Evolutionary conservation across 1,140 invertebrate species (phyloP).

Genomic region (Kradibia gibbosae): DNA sequence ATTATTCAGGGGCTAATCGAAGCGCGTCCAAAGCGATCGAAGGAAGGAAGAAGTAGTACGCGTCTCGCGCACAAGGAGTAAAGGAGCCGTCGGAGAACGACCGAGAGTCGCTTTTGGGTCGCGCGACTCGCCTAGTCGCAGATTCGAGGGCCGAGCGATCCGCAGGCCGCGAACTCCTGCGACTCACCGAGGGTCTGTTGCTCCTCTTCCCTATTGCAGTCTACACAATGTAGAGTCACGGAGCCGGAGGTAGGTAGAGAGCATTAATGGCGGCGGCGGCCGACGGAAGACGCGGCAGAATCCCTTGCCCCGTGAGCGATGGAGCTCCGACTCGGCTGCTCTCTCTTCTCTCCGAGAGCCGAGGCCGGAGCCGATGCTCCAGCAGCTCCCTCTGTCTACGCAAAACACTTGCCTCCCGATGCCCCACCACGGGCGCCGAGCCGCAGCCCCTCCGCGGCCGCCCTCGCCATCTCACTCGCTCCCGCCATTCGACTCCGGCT

Average conservation of each 20-base stretch:
- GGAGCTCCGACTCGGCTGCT: background rate
- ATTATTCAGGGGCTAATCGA: no score
- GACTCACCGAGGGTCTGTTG: no score
- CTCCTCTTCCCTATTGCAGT: no score
- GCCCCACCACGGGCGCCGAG: constrained; percentile 4
- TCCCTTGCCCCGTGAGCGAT: background rate
- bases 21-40: no score
- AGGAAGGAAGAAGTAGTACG: no score
- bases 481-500: background rate
- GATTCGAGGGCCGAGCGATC: no score
- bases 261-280: no score
- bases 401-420: constrained; percentile 23
- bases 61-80: no score
- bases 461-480: constrained; percentile 4
- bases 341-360: background rate
- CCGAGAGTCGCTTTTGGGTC: background rate
- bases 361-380: background rate
- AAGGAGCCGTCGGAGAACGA: background rate
- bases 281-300: background rate
- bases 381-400: constrained; percentile 44
- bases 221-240: no score
- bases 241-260: no score
- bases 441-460: background rate
- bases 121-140: background rate
- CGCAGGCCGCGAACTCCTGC: no score